These are phyloP conservation scores for Scaptomyza tumidula DNA, from an alignment of 2,888 invertebrate species.

Conservation along the genomic window DNA sequence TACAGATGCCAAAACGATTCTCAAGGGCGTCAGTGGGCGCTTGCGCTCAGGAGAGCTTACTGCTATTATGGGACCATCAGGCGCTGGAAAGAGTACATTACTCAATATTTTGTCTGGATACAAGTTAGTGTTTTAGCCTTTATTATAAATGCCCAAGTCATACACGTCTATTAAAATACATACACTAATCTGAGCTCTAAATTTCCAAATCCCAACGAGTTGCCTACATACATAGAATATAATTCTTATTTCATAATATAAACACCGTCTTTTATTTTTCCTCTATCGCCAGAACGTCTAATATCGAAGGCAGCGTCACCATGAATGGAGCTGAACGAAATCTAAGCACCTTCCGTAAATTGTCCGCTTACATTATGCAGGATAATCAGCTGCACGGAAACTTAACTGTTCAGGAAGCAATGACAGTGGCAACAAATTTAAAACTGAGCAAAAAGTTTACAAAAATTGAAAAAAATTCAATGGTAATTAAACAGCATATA, in stretches of 20 bases:
- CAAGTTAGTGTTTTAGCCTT: slow-evolving; percentile 88
- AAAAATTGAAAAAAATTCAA: slow-evolving; percentile 90
- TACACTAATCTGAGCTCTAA: too few species aligned
- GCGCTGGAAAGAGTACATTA: slow-evolving; percentile 96
- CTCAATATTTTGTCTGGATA: slow-evolving; percentile 98
- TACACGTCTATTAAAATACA: background rate
- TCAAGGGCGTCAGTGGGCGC: slow-evolving; percentile 95
- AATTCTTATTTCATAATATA: background rate
- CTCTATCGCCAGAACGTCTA: slow-evolving; percentile 88
- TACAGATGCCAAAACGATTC: slow-evolving; percentile 93
- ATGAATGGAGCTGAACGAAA: slow-evolving; percentile 94
- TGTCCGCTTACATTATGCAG: slow-evolving; percentile 98
- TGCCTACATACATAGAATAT: too few species aligned
- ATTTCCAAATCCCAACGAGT: too few species aligned
- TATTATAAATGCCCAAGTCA: background rate
- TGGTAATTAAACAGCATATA: slow-evolving; percentile 87
- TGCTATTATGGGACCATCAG: slow-evolving; percentile 98
- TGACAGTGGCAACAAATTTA: slow-evolving; percentile 95
- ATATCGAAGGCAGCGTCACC: slow-evolving; percentile 92
- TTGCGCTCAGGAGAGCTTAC: slow-evolving; percentile 95
- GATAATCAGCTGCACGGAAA: slow-evolving; percentile 96
- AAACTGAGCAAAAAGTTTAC: slow-evolving; percentile 92
- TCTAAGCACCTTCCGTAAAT: slow-evolving; percentile 93
- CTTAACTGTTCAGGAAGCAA: slow-evolving; percentile 96
- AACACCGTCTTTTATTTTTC: background rate